Evolutionary conservation across 2,113 vertebrate genomes (phyloP).

Genomic region (Excalfactoria chinensis): DNA sequence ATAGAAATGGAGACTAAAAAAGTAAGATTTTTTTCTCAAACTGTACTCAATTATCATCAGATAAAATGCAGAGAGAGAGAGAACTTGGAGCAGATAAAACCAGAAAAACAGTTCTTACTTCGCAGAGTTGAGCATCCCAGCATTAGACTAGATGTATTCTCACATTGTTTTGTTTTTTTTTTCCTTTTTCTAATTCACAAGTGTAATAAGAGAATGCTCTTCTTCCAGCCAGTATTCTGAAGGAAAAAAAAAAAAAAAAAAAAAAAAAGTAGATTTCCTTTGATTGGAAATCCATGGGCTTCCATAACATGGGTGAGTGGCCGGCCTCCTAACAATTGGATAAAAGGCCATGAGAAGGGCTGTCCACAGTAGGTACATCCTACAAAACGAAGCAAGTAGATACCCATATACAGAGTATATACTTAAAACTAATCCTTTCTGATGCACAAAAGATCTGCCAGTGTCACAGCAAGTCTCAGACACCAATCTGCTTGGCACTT

Average conservation of each 20-base stretch:
- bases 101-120: background rate
- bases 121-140: background rate
- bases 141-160: background rate
- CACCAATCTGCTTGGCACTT: background rate
- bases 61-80: background rate
- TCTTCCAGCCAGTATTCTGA: background rate
- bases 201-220: background rate
- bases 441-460: background rate
- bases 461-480: background rate
- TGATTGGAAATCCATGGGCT: background rate
- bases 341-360: background rate
- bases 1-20: background rate
- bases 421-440: background rate
- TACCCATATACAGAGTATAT: rapidly evolving
- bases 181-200: background rate
- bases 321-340: background rate
- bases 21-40: background rate
- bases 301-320: background rate
- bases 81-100: background rate
- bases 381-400: background rate
- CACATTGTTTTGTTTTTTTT: background rate
- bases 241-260: no score
- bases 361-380: background rate
- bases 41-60: background rate
- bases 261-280: background rate